Conservation (phyloP, 2,888 invertebrate species). For the Punctoribates punctum region DNA sequence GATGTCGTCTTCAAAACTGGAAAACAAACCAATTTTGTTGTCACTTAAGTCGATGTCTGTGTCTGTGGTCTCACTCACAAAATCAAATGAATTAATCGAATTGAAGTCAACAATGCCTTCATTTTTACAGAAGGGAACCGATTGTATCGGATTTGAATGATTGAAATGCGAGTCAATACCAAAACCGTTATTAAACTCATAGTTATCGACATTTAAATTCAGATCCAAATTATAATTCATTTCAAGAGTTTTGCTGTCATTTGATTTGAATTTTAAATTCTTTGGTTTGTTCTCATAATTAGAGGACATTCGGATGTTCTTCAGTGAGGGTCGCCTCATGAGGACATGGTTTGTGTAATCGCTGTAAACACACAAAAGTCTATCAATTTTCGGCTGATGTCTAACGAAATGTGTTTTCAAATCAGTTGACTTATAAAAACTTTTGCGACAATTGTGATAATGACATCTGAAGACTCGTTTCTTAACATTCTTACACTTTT, state of each 20-base stretch:
- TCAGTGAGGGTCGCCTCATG: background rate
- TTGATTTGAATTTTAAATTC: background rate
- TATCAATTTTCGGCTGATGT: constrained; percentile 12
- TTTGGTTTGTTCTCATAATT: background rate
- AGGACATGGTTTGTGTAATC: background rate
- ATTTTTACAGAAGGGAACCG: no score
- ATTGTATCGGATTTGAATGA: no score
- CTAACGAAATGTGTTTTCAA: constrained; percentile 15
- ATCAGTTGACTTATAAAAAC: background rate
- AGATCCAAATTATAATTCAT: no score
- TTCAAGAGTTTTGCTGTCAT: background rate
- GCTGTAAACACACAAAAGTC: background rate
- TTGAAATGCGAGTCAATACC: no score
- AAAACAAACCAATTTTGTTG: background rate
- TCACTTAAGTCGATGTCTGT: background rate
- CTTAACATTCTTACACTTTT: background rate
- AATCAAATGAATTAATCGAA: background rate
- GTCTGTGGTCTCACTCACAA: background rate
- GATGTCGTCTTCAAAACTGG: background rate
- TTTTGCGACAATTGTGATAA: background rate
- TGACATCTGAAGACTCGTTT: background rate
- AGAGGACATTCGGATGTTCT: background rate
- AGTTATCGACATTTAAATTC: no score
- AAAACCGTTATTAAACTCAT: no score
- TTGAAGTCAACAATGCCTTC: background rate